phyloP scores from a whole-genome alignment of 2,113 vertebrate genomes.

The Barbus barbus region DNA sequence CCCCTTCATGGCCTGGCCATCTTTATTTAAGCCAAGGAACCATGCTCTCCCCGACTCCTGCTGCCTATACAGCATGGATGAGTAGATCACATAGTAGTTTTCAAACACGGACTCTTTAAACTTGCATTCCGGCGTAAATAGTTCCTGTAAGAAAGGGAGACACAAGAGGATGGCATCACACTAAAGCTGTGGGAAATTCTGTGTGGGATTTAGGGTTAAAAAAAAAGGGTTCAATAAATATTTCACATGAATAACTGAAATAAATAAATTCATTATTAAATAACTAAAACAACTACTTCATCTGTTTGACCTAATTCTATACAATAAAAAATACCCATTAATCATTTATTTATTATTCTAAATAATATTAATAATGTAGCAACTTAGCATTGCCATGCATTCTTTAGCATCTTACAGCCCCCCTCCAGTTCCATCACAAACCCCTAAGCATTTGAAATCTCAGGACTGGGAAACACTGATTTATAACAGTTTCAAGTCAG shows the following conservation, averaged over 20 bases:
- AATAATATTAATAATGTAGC: background rate
- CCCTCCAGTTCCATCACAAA: background rate
- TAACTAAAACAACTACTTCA: no score
- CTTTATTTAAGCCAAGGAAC: conserved; percentile 99
- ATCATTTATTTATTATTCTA: background rate
- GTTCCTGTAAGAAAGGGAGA: conserved; percentile 82
- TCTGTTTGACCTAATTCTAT: background rate
- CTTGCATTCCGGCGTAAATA: conserved; percentile 99
- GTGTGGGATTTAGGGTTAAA: background rate
- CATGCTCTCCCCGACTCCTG: conserved; percentile 98
- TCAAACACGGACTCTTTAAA: conserved; percentile 99
- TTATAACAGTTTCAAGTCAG: background rate
- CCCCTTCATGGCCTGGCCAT: conserved; percentile 98
- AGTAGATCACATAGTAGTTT: conserved; percentile 99
- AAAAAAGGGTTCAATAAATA: background rate
- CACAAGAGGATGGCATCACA: background rate
- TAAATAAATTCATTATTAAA: no score
- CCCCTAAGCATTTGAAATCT: background rate
- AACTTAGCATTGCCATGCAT: background rate
- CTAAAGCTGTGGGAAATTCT: background rate
- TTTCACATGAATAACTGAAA: no score
- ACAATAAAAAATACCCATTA: background rate
- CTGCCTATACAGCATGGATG: conserved; percentile 99
- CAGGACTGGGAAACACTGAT: background rate
- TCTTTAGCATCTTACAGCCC: background rate